Base-by-base conservation (phyloP, 2,888 invertebrate species). In the Pegoplata infirma region DNA sequence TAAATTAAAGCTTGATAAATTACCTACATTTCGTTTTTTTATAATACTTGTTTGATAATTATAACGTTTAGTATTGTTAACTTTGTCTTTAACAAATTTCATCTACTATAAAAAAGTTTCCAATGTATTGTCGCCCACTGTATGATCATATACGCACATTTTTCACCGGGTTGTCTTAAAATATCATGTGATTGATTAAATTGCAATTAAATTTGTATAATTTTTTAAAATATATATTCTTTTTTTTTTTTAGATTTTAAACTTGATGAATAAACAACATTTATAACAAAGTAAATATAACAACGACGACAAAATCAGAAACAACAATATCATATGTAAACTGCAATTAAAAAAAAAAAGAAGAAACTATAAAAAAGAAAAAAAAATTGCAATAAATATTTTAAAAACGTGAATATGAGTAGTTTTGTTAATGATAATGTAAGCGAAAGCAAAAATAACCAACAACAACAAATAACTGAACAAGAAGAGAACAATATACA, bases 391-490 rank as follows among this genome's bases (percentile, higher is more conserved):
- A 40, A n/a, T n/a, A 40, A 1, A n/a, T n/a, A n/a, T 40, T 40
- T 40, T 40, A n/a, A 79, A 76, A 53, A 76, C 80, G 79, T 80
- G 80, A 83, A 82, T 82, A 82, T 83, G 82, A 82, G 81, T 82
- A 80, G 78, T 81, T 84, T 84, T 83, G 84, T 49, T 61, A 44
- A 81, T 81, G 85, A 80, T 49, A 81, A 78, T 81, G 67, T 71
- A 73, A 82, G 81, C 80, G 81, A 80, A 80, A 81, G 80, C 81
- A 81, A 49, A 80, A 75, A 44, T 23, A 59, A 73, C 51, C 32
- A 32, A 69, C 76, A 80, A 69, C 71, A 72, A 53, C 51, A 80
- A 75, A 47, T 25, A 61, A 74, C 49, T 28, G 73, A 77, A 63
- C 36, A 75, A 53, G 49, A 67, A 79, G 64, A 72, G 78, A 69